These are phyloP conservation scores for Sinocyclocheilus anophthalmus DNA, from an alignment of 2,113 vertebrate species.

Conservation along the genomic window DNA sequence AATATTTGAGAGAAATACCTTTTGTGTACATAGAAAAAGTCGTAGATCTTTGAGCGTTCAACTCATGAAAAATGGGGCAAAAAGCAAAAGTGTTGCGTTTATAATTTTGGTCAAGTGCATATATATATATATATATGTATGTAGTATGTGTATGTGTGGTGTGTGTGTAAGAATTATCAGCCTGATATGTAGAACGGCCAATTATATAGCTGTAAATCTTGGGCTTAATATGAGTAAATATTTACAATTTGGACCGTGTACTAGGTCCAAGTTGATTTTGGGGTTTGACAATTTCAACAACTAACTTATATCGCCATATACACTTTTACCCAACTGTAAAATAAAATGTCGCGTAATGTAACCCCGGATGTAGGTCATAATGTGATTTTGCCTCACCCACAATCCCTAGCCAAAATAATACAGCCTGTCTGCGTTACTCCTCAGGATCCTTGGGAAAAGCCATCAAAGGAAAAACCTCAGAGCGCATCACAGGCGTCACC, in stretches of 20 bases:
- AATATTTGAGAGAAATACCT: too few species aligned
- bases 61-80: too few species aligned
- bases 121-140: too few species aligned
- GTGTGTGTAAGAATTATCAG: not conserved
- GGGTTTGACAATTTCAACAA: not conserved
- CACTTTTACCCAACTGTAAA: not conserved
- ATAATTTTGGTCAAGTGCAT: too few species aligned
- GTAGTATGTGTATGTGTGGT: not conserved
- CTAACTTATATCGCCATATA: not conserved
- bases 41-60: too few species aligned
- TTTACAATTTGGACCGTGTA: not conserved
- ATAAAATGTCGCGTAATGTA: not conserved
- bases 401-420: conserved; percentile 72
- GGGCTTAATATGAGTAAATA: not conserved
- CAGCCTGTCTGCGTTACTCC: conserved; percentile 46
- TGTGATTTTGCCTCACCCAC: conserved; percentile 22
- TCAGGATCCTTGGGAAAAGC: conserved; percentile 66
- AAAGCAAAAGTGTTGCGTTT: too few species aligned
- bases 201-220: not conserved
- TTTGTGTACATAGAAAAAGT: too few species aligned
- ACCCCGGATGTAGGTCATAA: not conserved
- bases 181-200: not conserved
- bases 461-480: conserved; percentile 56
- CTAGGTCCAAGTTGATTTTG: not conserved
- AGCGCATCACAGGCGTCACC: too few species aligned